Evolutionary conservation across 2,888 invertebrate genomes (phyloP).

Genomic region (Dryomyza anilis): DNA sequence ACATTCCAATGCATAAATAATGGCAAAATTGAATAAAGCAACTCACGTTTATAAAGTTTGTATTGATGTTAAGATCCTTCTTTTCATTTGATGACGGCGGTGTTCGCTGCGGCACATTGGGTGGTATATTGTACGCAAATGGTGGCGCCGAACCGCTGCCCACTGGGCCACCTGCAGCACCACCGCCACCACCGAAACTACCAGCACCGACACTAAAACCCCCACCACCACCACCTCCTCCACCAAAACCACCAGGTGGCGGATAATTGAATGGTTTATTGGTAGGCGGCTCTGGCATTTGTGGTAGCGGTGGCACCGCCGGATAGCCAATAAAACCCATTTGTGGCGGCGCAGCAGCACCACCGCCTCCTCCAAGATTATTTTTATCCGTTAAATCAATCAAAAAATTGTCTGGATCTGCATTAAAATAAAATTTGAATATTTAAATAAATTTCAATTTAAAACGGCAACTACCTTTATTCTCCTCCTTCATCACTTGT

Average conservation of each 20-base stretch:
- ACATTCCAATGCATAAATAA: too few relatives aligned
- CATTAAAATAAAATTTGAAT: too few relatives aligned
- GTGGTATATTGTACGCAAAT: conserved; percentile 65
- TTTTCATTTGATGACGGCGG: conserved; percentile 62
- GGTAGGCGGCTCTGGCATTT: conserved; percentile 64
- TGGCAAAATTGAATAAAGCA: background rate
- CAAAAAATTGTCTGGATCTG: conserved; percentile 70
- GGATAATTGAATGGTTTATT: conserved; percentile 72
- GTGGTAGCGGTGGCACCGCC: conserved; percentile 70
- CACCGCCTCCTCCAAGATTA: conserved; percentile 64
- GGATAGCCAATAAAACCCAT: conserved; percentile 85
- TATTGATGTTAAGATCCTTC: conserved; percentile 71
- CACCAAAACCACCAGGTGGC: conserved; percentile 50
- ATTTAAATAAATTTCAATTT: too few relatives aligned
- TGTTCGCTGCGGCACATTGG: conserved; percentile 38
- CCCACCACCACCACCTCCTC: conserved; percentile 60
- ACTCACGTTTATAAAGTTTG: conserved; percentile 62
- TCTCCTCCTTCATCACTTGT: conserved; percentile 81
- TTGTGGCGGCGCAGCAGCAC: conserved; percentile 67
- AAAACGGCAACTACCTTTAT: conserved; percentile 53
- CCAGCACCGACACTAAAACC: conserved; percentile 52
- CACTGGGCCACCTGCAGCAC: conserved; percentile 61
- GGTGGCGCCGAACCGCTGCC: conserved; percentile 45
- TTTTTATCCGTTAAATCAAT: conserved; percentile 71
- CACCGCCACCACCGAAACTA: conserved; percentile 60